Conservation (phyloP, 2,113 vertebrate genomes). For the Genyomyrus donnyi region DNA sequence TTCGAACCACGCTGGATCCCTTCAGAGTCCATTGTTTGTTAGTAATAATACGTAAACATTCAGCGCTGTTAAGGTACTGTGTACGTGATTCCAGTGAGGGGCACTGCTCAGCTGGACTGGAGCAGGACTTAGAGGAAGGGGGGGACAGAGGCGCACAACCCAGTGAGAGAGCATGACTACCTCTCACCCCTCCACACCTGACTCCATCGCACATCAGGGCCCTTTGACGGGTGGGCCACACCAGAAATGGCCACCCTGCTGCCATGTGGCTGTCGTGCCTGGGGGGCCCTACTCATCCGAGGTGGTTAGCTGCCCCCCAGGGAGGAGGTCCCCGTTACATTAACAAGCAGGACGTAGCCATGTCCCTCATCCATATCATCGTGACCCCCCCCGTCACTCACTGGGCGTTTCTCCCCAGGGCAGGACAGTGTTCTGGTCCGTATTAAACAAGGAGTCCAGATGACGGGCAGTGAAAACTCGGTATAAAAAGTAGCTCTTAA, state of each 20-base stretch:
- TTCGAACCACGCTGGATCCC: not conserved
- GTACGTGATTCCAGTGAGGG: not conserved
- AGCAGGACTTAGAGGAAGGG: not conserved
- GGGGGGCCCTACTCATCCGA: not conserved
- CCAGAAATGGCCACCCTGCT: slow-evolving; percentile 22
- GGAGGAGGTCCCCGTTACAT: no score
- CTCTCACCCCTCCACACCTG: not conserved
- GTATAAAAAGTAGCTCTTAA: not conserved
- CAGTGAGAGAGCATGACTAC: not conserved
- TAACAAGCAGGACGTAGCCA: not conserved
- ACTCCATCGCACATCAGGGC: slow-evolving; percentile 24
- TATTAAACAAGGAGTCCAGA: not conserved
- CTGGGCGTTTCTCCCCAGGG: not conserved
- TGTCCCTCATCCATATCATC: not conserved
- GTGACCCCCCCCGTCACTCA: not conserved
- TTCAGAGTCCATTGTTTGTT: not conserved
- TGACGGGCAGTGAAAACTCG: not conserved
- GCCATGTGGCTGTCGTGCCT: slow-evolving; percentile 33
- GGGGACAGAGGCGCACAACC: not conserved
- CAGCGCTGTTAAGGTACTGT: not conserved
- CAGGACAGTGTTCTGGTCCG: not conserved
- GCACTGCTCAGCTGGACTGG: not conserved
- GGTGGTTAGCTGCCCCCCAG: not conserved
- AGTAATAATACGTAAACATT: not conserved
- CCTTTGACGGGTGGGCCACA: slow-evolving; percentile 48